Percentiles rank a stretch among this genome's conserved stretches.
phyloP scores from a whole-genome alignment of 2,113 vertebrate genomes.

The Hippocampus barbouri region DNA sequence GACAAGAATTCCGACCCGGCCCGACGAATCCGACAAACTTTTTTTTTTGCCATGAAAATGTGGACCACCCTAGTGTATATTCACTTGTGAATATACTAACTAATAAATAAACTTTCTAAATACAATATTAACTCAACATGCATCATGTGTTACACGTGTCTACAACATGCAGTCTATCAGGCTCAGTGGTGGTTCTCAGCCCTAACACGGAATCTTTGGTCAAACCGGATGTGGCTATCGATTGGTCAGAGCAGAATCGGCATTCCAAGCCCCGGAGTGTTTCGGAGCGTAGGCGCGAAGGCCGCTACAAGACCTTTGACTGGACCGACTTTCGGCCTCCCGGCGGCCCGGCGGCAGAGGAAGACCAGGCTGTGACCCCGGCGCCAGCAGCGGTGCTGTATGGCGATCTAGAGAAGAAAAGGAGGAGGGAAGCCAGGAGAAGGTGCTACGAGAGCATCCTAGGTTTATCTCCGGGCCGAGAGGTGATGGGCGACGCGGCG shows the following conservation, averaged over 20 bases:
- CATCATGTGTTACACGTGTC: background rate
- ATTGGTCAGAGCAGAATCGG: constrained; percentile 41
- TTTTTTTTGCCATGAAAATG: too few species aligned
- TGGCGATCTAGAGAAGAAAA: constrained; percentile 47
- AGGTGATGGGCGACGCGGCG: background rate
- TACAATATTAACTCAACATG: too few species aligned
- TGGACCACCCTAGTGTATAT: too few species aligned
- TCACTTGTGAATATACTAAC: too few species aligned
- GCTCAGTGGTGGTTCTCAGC: background rate
- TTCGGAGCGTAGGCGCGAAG: constrained; percentile 36
- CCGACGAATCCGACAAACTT: too few species aligned
- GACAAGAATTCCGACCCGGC: too few species aligned
- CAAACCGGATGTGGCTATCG: constrained; percentile 60
- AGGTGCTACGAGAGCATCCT: constrained; percentile 59
- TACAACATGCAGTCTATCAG: background rate
- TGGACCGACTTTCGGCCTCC: constrained; percentile 54
- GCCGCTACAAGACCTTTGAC: constrained; percentile 58
- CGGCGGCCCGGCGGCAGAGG: background rate
- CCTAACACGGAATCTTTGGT: background rate
- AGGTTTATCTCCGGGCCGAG: constrained; percentile 37
- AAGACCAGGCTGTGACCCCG: background rate
- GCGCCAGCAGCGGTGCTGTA: constrained; percentile 15
- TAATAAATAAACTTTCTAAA: too few species aligned
- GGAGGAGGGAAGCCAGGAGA: constrained; percentile 62
- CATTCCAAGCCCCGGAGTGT: constrained; percentile 27